phyloP scores from a whole-genome alignment of 2,797 vertebrate genomes.

The Malacoraja senta region DNA sequence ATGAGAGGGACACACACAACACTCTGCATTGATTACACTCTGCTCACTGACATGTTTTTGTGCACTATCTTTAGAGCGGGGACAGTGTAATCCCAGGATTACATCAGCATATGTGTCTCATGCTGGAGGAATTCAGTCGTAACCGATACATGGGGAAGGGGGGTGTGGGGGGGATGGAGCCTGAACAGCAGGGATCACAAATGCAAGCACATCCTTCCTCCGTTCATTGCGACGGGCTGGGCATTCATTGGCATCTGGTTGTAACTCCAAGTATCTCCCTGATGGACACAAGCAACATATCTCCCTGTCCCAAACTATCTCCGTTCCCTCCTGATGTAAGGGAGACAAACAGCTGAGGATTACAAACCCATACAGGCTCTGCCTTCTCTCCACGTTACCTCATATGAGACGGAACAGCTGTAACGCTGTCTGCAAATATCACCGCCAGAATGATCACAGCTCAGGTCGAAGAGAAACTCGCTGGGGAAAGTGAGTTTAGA shows the following conservation, averaged over 20 bases:
- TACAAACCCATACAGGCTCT: background rate
- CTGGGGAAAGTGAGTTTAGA: background rate
- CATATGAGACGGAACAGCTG: background rate
- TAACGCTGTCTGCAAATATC: background rate
- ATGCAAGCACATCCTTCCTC: background rate
- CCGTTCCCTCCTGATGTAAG: background rate
- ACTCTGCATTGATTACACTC: conserved; percentile 2
- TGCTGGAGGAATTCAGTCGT: conserved; percentile 4
- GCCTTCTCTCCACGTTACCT: background rate
- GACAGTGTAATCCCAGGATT: conserved; percentile 8
- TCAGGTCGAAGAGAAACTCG: background rate
- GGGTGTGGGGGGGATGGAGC: background rate
- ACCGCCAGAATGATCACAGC: too few species aligned
- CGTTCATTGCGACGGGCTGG: background rate
- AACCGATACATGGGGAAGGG: background rate
- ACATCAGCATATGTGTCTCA: background rate
- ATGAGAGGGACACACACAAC: background rate
- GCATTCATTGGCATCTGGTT: background rate
- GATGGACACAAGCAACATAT: background rate
- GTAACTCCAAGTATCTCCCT: background rate
- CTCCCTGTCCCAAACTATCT: background rate
- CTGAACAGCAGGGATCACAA: background rate
- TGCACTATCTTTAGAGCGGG: conserved; percentile 17
- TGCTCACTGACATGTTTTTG: background rate
- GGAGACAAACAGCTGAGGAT: conserved; percentile 2